A percentile compares a stretch with the other conserved stretches of the same genome.
Evolutionary conservation across 2,113 vertebrate species (phyloP).

Genomic region (Grantiella picta): DNA sequence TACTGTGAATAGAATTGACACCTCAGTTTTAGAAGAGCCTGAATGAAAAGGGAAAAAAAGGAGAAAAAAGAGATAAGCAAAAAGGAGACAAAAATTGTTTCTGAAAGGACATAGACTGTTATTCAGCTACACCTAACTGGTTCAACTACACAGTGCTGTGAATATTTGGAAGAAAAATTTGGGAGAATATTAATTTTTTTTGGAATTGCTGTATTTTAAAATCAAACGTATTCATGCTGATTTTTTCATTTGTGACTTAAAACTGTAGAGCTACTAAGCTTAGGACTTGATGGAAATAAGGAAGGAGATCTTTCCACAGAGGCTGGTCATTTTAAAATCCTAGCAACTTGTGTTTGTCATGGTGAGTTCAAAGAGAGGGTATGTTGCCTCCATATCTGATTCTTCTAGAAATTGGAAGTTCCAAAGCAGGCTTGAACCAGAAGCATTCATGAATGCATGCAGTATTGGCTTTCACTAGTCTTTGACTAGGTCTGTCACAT

Average conservation of each 20-base stretch:
- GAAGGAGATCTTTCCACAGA: background rate
- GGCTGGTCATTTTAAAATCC: background rate
- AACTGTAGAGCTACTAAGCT: background rate
- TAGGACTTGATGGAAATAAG: background rate
- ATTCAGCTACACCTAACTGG: background rate
- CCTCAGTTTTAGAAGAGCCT: background rate
- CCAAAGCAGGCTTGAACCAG: background rate
- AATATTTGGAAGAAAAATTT: background rate
- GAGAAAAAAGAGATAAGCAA: rapidly evolving
- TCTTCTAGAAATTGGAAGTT: background rate
- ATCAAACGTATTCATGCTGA: background rate
- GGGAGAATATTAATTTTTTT: background rate
- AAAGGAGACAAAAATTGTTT: background rate
- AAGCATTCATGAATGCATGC: background rate
- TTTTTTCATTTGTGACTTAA: background rate
- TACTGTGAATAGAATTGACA: background rate
- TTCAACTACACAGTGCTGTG: background rate
- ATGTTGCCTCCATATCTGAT: background rate
- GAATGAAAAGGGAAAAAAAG: background rate
- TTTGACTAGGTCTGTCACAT: background rate
- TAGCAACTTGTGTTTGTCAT: background rate
- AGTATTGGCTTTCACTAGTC: background rate
- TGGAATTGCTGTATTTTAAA: background rate
- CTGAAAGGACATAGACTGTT: background rate
- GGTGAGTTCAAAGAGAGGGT: background rate